These are phyloP conservation scores for Phortica variegata DNA, from an alignment of 1,140 invertebrate species.

Conservation along the genomic window DNA sequence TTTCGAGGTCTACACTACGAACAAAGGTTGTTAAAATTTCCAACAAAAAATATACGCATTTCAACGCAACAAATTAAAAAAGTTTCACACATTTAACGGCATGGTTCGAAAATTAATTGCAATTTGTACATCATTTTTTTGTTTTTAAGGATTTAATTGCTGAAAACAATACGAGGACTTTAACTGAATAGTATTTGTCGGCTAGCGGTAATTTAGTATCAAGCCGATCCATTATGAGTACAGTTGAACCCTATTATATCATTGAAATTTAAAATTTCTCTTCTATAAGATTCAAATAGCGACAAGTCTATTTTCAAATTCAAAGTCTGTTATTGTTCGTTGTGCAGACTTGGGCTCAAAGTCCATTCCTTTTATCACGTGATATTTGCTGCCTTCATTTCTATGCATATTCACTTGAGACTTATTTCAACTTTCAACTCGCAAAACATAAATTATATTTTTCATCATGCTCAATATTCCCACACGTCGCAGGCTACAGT, in stretches of 20 bases:
- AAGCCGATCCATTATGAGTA: too few relatives aligned
- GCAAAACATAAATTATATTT: conserved; percentile 42
- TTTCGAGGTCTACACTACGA: conserved; percentile 3
- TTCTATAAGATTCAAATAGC: conserved; percentile 2
- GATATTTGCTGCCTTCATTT: not conserved
- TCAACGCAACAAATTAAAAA: conserved; percentile 51
- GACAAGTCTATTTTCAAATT: conserved; percentile 2
- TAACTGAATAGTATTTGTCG: too few relatives aligned
- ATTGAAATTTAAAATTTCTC: conserved; percentile 22
- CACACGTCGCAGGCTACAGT: conserved; percentile 8
- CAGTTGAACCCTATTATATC: too few relatives aligned
- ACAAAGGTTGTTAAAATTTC: conserved; percentile 28
- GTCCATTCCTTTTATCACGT: not conserved
- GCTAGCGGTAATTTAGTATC: too few relatives aligned
- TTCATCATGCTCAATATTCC: conserved; percentile 15
- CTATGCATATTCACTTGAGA: too few relatives aligned
- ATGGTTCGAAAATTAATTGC: too few relatives aligned
- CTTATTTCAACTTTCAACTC: conserved; percentile 52
- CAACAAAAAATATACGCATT: conserved; percentile 43
- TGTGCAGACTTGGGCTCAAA: not conserved
- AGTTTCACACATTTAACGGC: conserved; percentile 32
- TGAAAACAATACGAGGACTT: too few relatives aligned
- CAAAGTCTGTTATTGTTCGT: conserved; percentile 12
- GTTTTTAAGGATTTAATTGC: too few relatives aligned
- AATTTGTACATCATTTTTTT: not conserved